Conservation (phyloP, 2,888 invertebrate genomes). For the Hylaea fasciaria region DNA sequence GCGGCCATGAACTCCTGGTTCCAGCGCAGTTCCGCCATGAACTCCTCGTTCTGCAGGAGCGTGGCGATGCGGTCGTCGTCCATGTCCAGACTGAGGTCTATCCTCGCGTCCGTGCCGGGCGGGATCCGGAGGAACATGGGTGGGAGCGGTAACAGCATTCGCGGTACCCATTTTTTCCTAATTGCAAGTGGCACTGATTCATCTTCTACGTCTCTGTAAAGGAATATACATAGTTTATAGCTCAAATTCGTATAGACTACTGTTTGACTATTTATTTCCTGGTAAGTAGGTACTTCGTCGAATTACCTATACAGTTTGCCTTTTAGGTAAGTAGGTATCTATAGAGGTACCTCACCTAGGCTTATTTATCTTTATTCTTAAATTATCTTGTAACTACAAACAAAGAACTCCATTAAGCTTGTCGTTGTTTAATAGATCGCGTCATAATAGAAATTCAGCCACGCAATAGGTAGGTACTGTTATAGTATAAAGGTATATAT, state of each 20-base stretch:
- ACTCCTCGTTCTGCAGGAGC: conserved; percentile 95
- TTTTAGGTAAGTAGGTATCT: background rate
- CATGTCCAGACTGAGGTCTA: conserved; percentile 85
- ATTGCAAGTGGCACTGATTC: conserved; percentile 76
- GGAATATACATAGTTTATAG: background rate
- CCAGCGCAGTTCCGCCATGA: conserved; percentile 93
- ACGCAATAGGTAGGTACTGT: no score
- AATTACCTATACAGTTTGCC: no score
- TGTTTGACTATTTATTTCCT: background rate
- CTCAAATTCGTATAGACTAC: background rate
- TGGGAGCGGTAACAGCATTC: conserved; percentile 91
- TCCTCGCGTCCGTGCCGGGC: conserved; percentile 75
- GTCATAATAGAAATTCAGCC: conserved; percentile 20
- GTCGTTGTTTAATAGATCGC: background rate
- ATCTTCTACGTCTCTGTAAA: conserved; percentile 73
- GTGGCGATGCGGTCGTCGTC: conserved; percentile 95
- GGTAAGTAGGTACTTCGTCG: no score
- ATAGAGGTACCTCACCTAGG: no score
- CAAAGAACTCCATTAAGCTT: background rate
- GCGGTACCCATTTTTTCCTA: conserved; percentile 90
- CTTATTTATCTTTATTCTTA: no score
- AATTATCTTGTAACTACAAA: background rate
- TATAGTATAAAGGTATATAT: no score
- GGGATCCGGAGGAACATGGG: conserved; percentile 90
- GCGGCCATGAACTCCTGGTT: conserved; percentile 95